phyloP scores from a whole-genome alignment of 2,113 vertebrate species.

The Petrocephalus zakoni region DNA sequence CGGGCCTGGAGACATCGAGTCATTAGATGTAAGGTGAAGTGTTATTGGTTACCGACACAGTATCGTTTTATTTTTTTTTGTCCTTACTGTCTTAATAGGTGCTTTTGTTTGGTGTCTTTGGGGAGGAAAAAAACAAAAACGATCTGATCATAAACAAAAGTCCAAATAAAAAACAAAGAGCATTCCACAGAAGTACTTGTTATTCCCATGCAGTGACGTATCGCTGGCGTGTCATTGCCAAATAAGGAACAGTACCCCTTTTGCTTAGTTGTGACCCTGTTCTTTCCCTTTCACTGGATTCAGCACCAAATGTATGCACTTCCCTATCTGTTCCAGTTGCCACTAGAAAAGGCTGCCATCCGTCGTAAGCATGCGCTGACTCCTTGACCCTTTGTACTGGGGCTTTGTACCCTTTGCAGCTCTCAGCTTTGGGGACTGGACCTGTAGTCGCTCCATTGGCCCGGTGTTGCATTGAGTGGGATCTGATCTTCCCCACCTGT shows the following conservation, averaged over 20 bases:
- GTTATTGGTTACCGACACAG: background rate
- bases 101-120: background rate
- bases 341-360: background rate
- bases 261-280: background rate
- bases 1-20: background rate
- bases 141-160: background rate
- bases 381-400: background rate
- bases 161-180: background rate
- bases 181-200: background rate
- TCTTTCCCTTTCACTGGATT: background rate
- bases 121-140: no score
- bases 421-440: background rate
- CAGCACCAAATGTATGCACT: background rate
- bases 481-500: background rate
- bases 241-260: background rate
- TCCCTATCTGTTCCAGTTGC: background rate
- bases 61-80: background rate
- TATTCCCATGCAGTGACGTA: background rate
- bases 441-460: background rate
- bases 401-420: background rate
- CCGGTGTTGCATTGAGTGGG: background rate
- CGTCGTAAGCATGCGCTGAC: background rate
- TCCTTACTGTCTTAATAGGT: background rate
- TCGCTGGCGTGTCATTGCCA: background rate
- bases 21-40: background rate